Base-by-base conservation (phyloP, 2,113 vertebrate species). In the Myotis davidii region DNA sequence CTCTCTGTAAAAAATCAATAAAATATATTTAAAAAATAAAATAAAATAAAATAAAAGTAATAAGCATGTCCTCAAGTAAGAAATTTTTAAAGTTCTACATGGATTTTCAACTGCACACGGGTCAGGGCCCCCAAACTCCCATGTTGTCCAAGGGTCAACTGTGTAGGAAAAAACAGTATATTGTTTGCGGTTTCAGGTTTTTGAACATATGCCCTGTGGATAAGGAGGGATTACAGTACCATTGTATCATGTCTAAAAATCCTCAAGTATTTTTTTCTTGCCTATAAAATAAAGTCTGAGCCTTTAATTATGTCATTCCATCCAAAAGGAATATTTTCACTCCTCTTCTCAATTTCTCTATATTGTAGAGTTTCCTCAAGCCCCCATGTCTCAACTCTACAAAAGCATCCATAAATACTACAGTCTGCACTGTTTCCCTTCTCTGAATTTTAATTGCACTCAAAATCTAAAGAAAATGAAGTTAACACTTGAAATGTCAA, bases 401-500 rank as follows among this genome's bases (percentile, higher is more conserved):
- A 85, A 84, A 76, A 16, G 61, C 48, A 86, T 65, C 11, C 6
- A 59, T 37, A 92, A 94, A 70, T 23, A 89, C 37, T 85, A 70
- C 1, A 90, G 27, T 52, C 56, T 74, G 9, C 18, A 91, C 25
- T 67, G 34, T 78, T 85, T 93, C 20, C 64, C 32, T 89, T 89
- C 52, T 95, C 23, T 84, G 48, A 85, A 67, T 91, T 65, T 59
- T 6, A 78, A 73, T 69, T 73, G 23, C n/a, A 86, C 25, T 86
- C 70, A 77, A 69, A 79, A 69, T 37, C 29, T 56, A 94, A 90
- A 85, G 73, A 73, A 91, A 5, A 79, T 76, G 27, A 94, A 79
- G 37, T 78, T 89, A 94, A 72, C 29, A 95, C n/a, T 29, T 82
- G 83, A 91, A 93, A 93, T 85, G 54, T 83, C 91, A 96, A 90